Conservation (phyloP, 2,113 vertebrate species). For the Crotalus helleri region DNA sequence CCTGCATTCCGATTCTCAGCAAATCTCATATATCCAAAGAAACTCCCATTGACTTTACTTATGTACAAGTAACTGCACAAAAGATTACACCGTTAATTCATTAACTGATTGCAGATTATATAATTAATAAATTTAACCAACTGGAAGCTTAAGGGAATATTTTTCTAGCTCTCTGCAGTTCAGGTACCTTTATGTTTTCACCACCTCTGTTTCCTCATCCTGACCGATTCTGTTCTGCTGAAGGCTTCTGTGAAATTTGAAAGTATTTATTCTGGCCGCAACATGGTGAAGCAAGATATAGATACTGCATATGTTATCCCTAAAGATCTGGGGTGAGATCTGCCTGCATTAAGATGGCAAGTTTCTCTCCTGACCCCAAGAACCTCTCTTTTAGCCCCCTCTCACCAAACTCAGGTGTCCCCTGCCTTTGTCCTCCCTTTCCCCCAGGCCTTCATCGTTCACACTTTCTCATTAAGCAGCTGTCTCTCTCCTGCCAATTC, state of each 20-base stretch:
- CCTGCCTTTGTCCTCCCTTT: not conserved
- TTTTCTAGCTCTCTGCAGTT: not conserved
- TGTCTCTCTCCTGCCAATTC: constrained; percentile 27
- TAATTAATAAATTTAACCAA: not conserved
- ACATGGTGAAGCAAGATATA: not conserved
- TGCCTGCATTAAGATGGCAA: not conserved
- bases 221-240: not conserved
- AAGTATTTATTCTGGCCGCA: not conserved
- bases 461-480: constrained; percentile 34
- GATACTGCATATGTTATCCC: not conserved
- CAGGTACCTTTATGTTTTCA: not conserved
- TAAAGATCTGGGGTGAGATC: not conserved
- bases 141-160: not conserved
- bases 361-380: not conserved
- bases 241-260: not conserved
- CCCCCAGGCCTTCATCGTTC: constrained; percentile 18
- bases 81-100: not conserved
- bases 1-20: not conserved
- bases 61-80: not conserved
- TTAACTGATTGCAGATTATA: not conserved
- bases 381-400: not conserved
- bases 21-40: not conserved
- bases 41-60: not conserved
- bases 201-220: not conserved
- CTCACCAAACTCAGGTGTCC: not conserved